Evolutionary conservation across 2,888 invertebrate species (phyloP), one percentile per base, ranked within the genome.

Genomic region (Geotrupes spiniger): DNA sequence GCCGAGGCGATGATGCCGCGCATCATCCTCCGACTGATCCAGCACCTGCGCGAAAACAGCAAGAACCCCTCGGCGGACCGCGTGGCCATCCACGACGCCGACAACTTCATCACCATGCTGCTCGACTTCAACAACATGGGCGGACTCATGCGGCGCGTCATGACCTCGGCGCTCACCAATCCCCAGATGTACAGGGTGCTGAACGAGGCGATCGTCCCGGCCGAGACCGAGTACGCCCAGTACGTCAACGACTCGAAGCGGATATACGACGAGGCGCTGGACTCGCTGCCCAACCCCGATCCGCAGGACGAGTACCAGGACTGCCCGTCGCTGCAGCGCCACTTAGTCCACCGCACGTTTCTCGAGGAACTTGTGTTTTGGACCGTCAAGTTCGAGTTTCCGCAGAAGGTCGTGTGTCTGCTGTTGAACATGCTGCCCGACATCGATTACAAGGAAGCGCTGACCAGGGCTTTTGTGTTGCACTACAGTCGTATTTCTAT

Each of bases 341-440:
- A 84, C 21, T 76, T 94, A 28, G 81, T 84, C 25, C 93, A 95
- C 73, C 83, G 82, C 60, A 92, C 91, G 0, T 82, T 95, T 54
- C 77, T 95, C 12, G 96, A 97, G 72, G 98, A 98, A 76, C 81
- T 98, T 58, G 91, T 97, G 60, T 97, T 98, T 77, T 98, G 98
- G 97, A 94, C 93, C 14, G 93, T 97, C 52, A 92, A 92, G 70
- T 94, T 90, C 73, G 95, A 97, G 74, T 98, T 97, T 76, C 97
- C 97, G 1, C 95, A 97, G 75, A 94, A 93, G 69, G 82, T 98
- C 46, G 96, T 97, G 42, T 97, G 96, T 67, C 83, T 97, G 57
- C 75, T 98, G 52, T 81, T 98, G 43, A 94, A 95, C 69, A 90
- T 98, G 87, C 76, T 98, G 63, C 96, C 96, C 1, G 94, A 96